These are phyloP conservation scores for Clunio marinus DNA, from an alignment of 2,888 invertebrate genomes.

Conservation along the genomic window DNA sequence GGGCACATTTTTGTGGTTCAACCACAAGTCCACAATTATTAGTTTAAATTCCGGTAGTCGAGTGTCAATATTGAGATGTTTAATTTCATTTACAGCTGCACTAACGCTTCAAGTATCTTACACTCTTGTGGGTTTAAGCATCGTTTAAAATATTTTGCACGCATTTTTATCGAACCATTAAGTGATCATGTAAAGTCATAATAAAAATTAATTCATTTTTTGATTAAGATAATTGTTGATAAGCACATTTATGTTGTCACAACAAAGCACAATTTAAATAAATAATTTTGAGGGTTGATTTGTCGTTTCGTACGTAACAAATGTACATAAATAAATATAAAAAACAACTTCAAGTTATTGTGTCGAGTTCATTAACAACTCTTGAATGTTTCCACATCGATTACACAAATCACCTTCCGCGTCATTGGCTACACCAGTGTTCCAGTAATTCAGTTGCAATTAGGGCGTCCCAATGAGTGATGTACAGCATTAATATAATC, in stretches of 20 bases:
- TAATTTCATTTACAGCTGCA: not conserved
- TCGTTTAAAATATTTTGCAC: not conserved
- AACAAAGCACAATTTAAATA: not conserved
- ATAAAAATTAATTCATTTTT: not conserved
- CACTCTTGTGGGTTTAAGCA: constrained; percentile 10
- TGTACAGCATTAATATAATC: constrained; percentile 16
- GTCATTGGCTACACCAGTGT: constrained; percentile 20
- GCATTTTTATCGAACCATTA: not conserved
- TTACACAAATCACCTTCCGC: constrained; percentile 24
- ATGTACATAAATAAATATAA: not conserved
- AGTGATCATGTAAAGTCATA: not conserved
- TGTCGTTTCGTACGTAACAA: not conserved
- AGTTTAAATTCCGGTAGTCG: constrained; percentile 13
- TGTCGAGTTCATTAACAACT: constrained; percentile 5
- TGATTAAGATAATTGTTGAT: constrained; percentile 8
- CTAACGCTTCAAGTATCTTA: not conserved
- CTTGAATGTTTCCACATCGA: constrained; percentile 20
- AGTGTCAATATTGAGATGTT: not conserved
- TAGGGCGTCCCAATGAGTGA: constrained; percentile 1
- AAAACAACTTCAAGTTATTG: not conserved
- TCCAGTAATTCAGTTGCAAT: constrained; percentile 24
- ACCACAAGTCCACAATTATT: too few species aligned
- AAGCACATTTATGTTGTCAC: constrained; percentile 9
- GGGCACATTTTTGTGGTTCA: not conserved
- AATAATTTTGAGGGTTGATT: not conserved